These are phyloP conservation scores for Mirounga angustirostris DNA, from an alignment of 2,113 vertebrate genomes.

Conservation along the genomic window DNA sequence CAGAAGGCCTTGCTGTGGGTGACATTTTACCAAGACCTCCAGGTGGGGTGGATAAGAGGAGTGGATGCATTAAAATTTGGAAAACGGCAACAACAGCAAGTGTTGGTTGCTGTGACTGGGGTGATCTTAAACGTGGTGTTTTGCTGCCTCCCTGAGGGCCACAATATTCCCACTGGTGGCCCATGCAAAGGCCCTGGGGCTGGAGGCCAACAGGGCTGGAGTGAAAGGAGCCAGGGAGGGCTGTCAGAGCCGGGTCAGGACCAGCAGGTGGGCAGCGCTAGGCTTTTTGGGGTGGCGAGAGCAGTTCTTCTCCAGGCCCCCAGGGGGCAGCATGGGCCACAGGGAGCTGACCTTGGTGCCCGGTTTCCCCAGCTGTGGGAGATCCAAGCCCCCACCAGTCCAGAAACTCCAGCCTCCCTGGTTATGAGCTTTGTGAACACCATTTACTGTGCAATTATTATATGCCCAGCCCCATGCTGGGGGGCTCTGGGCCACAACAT, in stretches of 20 bases:
- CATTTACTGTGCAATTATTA: background rate
- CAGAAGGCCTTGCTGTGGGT: background rate
- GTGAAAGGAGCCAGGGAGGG: background rate
- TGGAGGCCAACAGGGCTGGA: background rate
- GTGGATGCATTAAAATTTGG: too few species aligned
- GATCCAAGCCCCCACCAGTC: background rate
- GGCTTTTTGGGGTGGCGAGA: background rate
- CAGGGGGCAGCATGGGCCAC: constrained; percentile 55
- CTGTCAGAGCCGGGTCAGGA: background rate
- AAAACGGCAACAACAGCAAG: too few species aligned
- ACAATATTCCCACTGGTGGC: background rate
- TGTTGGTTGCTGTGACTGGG: rapidly evolving
- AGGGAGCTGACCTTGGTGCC: background rate
- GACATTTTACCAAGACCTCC: background rate
- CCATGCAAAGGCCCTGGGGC: background rate
- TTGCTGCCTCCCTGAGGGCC: background rate
- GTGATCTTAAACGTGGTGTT: background rate
- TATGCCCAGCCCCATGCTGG: background rate
- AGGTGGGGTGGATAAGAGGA: background rate
- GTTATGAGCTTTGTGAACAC: too few species aligned
- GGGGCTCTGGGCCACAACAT: background rate
- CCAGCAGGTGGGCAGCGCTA: rapidly evolving
- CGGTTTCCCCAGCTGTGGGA: background rate
- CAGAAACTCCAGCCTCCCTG: background rate
- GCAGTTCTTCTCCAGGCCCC: background rate